Evolutionary conservation across 2,113 vertebrate species (phyloP).

Genomic region (Percopsis transmontana): DNA sequence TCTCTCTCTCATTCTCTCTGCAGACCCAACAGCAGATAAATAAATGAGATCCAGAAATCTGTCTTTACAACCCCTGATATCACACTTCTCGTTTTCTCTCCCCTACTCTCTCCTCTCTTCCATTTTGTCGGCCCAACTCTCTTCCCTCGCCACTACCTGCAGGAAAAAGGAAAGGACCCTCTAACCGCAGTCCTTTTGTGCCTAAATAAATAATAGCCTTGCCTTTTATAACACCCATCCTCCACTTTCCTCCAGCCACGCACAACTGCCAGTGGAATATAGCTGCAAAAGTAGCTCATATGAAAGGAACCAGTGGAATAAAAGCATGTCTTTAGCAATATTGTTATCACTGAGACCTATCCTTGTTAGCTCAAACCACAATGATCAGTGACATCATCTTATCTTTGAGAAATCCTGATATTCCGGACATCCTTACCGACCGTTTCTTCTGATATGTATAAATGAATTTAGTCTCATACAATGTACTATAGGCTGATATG

Average conservation of each 20-base stretch:
- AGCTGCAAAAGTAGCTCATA: constrained; percentile 45
- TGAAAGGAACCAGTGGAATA: constrained; percentile 52
- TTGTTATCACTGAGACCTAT: no score
- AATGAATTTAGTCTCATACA: no score
- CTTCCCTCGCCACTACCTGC: constrained; percentile 17
- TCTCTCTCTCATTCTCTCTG: not conserved
- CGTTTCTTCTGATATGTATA: no score
- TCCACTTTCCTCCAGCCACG: constrained; percentile 63
- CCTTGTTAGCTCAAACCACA: no score
- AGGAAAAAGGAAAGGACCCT: constrained; percentile 22
- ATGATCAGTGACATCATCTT: no score
- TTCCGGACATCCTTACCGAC: no score
- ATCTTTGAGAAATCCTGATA: no score
- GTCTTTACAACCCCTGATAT: constrained; percentile 54
- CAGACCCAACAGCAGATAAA: constrained; percentile 57
- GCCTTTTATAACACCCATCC: constrained; percentile 60
- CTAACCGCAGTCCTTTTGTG: constrained; percentile 54
- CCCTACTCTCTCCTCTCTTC: constrained; percentile 27
- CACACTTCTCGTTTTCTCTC: not conserved
- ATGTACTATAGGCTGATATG: no score
- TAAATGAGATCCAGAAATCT: constrained; percentile 66
- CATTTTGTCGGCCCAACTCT: constrained; percentile 36
- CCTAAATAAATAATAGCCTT: constrained; percentile 71
- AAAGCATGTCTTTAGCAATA: constrained; percentile 54
- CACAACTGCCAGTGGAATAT: constrained; percentile 37